These are phyloP conservation scores for Tangara arthus DNA, from an alignment of 2,797 vertebrate genomes.

Conservation along the genomic window DNA sequence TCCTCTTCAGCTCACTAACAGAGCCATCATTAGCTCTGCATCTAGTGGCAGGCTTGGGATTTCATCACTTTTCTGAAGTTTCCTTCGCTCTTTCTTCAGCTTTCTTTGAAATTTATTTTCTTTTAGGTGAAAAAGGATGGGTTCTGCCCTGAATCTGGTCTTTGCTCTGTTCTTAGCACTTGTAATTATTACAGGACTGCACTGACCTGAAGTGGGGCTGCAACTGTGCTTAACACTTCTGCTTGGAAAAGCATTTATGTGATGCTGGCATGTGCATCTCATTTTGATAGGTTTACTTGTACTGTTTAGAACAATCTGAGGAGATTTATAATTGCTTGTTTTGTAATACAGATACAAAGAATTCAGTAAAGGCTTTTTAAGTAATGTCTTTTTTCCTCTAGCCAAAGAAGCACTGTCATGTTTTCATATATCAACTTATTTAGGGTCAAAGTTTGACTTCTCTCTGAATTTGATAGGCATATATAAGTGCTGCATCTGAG, in stretches of 20 bases:
- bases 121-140: neutral
- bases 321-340: conserved; percentile 19
- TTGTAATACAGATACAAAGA: conserved; percentile 10
- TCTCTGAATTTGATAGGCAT: neutral
- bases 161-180: neutral
- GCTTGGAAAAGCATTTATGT: neutral
- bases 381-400: neutral
- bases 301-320: conserved; percentile 7
- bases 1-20: neutral
- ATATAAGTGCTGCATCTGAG: neutral
- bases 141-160: neutral
- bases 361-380: conserved; percentile 23
- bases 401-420: neutral
- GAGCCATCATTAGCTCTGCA: neutral
- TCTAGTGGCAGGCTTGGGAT: neutral
- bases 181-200: neutral
- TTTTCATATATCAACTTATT: neutral
- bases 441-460: conserved; percentile 11
- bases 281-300: conserved; percentile 21
- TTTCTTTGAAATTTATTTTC: neutral
- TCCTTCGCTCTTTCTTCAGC: neutral
- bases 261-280: neutral
- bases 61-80: neutral
- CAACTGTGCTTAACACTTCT: neutral
- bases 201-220: neutral